Base-by-base conservation (phyloP, 2,888 invertebrate genomes). In the Andrena flavipes region DNA sequence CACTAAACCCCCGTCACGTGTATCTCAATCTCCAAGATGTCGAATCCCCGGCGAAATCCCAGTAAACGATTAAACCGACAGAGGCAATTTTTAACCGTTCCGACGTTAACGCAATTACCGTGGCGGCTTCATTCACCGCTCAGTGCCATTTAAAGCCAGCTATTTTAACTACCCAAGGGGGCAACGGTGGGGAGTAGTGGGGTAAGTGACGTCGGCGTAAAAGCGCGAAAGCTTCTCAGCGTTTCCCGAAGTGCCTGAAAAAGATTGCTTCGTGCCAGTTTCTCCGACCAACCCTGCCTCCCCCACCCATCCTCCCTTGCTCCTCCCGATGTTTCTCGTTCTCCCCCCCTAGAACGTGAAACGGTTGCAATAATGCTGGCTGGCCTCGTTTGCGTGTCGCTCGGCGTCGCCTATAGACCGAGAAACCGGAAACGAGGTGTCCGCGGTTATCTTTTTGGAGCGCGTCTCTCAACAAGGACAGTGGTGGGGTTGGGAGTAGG, bases 401-500 rank as follows among this genome's bases (percentile, higher is more conserved):
- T 42, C 51, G 85, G 23, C 67, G 63, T 49, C 69, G 73, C 60
- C 76, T 84, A 78, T 84, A 76, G 80, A 76, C 68, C 67, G 74
- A 48, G 63, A 75, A 80, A 84, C 88, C 87, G 88, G 90, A 90
- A 88, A 88, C 90, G 84, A 88, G 84, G 85, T 86, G 86, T 89
- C 86, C 76, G 84, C 87, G 88, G 91, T 91, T 91, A 91, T 91
- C 91, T 91, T 90, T 91, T 90, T 90, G 88, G 90, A 88, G 81
- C 90, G 74, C 63, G 56, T 54, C 75, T 70, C 56, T 65, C 51
- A 84, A 73, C 72, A 87, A 73, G 71, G 70, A 72, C 71, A 76
- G 23, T 4, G 23, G 56, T 30, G 70, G 54, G 59, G 35, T 59
- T 59, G 56, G 54, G 64, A n/a, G 48, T 48, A 33, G 29, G 23